A percentile compares a stretch with the other conserved stretches of the same genome.
These are phyloP conservation scores for Ptychadena robeensis DNA, from an alignment of 2,797 vertebrate species.

Conservation along the genomic window DNA sequence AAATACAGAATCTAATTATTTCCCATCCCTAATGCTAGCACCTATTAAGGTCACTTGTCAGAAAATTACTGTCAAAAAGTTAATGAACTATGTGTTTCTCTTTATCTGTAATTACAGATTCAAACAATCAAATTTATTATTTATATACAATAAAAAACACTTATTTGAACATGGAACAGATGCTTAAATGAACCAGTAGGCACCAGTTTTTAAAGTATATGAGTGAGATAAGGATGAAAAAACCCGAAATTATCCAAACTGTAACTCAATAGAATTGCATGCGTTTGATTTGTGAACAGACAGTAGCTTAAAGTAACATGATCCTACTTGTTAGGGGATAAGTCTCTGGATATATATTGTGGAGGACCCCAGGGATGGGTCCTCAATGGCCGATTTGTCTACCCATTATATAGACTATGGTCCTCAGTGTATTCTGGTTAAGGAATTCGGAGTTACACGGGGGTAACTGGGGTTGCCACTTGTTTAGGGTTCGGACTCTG, in stretches of 20 bases:
- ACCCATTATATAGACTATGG: too few species aligned
- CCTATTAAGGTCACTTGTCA: conserved; percentile 17
- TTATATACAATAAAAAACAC: conserved; percentile 6
- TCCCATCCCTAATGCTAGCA: conserved; percentile 35
- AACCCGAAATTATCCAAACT: background rate
- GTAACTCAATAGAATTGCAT: too few species aligned
- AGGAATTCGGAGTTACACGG: too few species aligned
- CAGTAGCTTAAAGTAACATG: background rate
- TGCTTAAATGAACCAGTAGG: background rate
- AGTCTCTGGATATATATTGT: background rate
- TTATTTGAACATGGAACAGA: background rate
- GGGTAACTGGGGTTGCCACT: too few species aligned
- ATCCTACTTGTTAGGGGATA: background rate
- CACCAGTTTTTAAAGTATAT: background rate
- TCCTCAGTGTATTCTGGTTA: too few species aligned
- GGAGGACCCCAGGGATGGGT: background rate
- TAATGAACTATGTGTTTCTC: conserved; percentile 32
- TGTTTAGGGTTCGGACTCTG: too few species aligned
- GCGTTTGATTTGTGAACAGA: background rate
- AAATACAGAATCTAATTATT: conserved; percentile 40
- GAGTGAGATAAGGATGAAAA: background rate
- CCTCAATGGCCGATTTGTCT: too few species aligned
- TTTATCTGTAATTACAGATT: conserved; percentile 32
- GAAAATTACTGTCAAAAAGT: conserved; percentile 25
- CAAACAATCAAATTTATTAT: conserved; percentile 31